Evolutionary conservation across 2,888 invertebrate genomes (phyloP).

Genomic region (Protophormia terraenovae): DNA sequence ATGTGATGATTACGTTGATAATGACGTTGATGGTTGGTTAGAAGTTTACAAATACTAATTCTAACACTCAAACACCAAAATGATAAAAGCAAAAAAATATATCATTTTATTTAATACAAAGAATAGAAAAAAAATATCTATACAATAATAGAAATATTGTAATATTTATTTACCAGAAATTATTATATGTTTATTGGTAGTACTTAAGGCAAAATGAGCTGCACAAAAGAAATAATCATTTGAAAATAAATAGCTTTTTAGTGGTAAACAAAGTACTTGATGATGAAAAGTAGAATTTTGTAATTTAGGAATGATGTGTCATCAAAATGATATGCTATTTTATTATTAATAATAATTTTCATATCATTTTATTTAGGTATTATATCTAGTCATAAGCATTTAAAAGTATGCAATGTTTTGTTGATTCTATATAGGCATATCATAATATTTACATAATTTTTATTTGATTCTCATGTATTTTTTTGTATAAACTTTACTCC

Average conservation of each 20-base stretch:
- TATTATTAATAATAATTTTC: no score
- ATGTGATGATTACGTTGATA: conserved; percentile 22
- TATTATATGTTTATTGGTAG: neutral
- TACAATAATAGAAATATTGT: neutral
- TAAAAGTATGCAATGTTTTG: no score
- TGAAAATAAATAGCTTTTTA: neutral
- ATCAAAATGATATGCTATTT: no score
- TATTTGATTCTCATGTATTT: no score
- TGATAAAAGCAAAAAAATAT: neutral
- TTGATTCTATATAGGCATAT: no score
- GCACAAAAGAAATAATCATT: neutral
- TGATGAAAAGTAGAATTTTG: no score
- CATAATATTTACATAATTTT: no score
- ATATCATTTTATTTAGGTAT: no score
- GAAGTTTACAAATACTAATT: neutral
- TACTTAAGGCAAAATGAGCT: neutral
- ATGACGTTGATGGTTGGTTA: neutral
- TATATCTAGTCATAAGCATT: no score
- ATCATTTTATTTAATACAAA: neutral
- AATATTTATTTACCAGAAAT: conserved; percentile 3
- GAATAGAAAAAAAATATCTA: neutral
- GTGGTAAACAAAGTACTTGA: neutral
- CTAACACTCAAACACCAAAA: neutral
- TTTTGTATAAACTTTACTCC: no score
- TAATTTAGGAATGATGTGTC: neutral